Conservation (phyloP, 2,888 invertebrate genomes). For the Ecliptopera silaceata region DNA sequence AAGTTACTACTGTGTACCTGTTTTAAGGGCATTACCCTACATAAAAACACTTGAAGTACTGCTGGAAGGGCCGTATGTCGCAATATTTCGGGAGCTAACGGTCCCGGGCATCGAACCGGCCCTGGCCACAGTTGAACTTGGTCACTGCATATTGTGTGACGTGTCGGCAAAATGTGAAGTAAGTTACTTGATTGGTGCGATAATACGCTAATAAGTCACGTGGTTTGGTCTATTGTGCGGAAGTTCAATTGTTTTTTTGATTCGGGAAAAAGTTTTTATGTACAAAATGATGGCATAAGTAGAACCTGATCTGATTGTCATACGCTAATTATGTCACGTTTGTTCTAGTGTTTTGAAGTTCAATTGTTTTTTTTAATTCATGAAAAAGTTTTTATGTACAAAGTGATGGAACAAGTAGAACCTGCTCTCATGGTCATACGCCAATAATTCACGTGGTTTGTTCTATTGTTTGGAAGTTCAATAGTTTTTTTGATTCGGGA, state of each 20-base stretch:
- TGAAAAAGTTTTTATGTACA: too few relatives aligned
- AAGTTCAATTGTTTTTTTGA: not conserved
- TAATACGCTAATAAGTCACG: constrained; percentile 32
- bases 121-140: constrained; percentile 56
- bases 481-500: not conserved
- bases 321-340: too few relatives aligned
- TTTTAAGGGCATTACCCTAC: constrained; percentile 49
- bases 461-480: not conserved
- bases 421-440: too few relatives aligned
- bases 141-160: constrained; percentile 58
- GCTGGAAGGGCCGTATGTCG: constrained; percentile 56
- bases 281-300: too few relatives aligned
- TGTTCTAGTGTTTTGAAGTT: too few relatives aligned
- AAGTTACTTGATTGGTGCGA: constrained; percentile 36
- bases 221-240: not conserved
- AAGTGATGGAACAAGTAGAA: too few relatives aligned
- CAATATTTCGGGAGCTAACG: constrained; percentile 80
- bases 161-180: constrained; percentile 54
- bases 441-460: constrained; percentile 18
- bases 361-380: too few relatives aligned
- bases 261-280: not conserved
- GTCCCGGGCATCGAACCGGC: constrained; percentile 64
- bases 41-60: constrained; percentile 43
- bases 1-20: constrained; percentile 23
- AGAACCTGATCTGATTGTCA: too few relatives aligned